These are phyloP conservation scores for Stegodyphus mimosarum DNA, from an alignment of 1,140 invertebrate species.

Conservation along the genomic window DNA sequence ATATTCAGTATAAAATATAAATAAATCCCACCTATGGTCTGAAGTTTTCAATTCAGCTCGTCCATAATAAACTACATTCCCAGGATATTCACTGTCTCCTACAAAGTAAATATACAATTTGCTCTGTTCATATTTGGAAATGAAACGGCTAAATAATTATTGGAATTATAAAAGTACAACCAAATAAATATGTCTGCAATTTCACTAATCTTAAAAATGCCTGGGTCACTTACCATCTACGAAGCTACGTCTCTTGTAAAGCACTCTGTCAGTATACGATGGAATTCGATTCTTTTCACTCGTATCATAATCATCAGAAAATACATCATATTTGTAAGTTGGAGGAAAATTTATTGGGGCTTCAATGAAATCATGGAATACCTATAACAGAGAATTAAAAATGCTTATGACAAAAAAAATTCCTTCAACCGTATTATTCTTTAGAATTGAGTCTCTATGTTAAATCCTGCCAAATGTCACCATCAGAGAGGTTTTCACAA, in stretches of 20 bases:
- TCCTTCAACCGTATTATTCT: too few relatives aligned
- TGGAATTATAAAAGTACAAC: too few relatives aligned
- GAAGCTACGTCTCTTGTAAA: constrained; percentile 75
- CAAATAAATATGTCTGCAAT: too few relatives aligned
- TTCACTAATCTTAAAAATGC: too few relatives aligned
- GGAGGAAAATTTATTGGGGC: constrained; percentile 93
- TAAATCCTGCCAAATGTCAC: too few relatives aligned
- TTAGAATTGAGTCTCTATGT: too few relatives aligned
- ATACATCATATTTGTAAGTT: constrained; percentile 99
- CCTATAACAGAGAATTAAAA: constrained; percentile 74
- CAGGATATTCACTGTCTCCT: constrained; percentile 77
- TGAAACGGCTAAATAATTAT: too few relatives aligned
- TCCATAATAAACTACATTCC: constrained; percentile 89
- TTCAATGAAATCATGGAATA: constrained; percentile 95
- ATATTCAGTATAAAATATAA: background rate
- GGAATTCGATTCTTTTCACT: constrained; percentile 97
- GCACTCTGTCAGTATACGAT: constrained; percentile 96
- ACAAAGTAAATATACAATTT: constrained; percentile 25
- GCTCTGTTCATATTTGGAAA: too few relatives aligned
- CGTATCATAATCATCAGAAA: constrained; percentile 99
- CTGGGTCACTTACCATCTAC: too few relatives aligned
- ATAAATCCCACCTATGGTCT: constrained; percentile 81
- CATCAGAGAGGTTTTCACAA: too few relatives aligned
- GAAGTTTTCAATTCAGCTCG: constrained; percentile 96
- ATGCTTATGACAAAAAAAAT: background rate